Evolutionary conservation across 1,140 invertebrate genomes (phyloP), one percentile per base, ranked within the genome.

Genomic region (Mizuhopecten yessoensis): DNA sequence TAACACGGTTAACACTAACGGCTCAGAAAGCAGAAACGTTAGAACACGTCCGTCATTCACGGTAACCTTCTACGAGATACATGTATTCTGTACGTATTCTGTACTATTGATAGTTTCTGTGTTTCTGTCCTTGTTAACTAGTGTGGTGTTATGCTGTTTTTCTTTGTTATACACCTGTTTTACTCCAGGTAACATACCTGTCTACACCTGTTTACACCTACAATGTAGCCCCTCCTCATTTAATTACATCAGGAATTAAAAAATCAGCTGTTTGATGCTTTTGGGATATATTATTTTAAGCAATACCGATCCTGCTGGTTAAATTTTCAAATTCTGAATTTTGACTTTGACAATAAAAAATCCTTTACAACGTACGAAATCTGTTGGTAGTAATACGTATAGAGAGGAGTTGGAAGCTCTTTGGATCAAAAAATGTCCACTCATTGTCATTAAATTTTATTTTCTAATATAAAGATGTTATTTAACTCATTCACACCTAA

Each of bases 191-290:
- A 75, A 75, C 57, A 29, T 75, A 75, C 57, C 57, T 75, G 57
- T 75, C 29, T 75, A n/a, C 57, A 75, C 57, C 45, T 75, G 57
- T 75, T 75, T n/a, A 57, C 23, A 75, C 23, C 57, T 75, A n/a
- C 29, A 75, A 75, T 29, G n/a, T n/a, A 75, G 3, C 42, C 42
- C 42, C 42, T 45, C 17, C n/a, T n/a, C n/a, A n/a, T n/a, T n/a
- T n/a, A n/a, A n/a, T n/a, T n/a, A n/a, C n/a, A n/a, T n/a, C n/a
- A n/a, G n/a, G n/a, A n/a, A n/a, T n/a, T n/a, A n/a, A n/a, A n/a
- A n/a, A n/a, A n/a, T n/a, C n/a, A n/a, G n/a, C n/a, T n/a, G n/a
- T n/a, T n/a, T n/a, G n/a, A n/a, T n/a, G n/a, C n/a, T n/a, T n/a
- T n/a, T n/a, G n/a, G n/a, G n/a, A n/a, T n/a, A n/a, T n/a, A n/a